Evolutionary conservation across 2,888 invertebrate genomes (phyloP).

Genomic region (Cryptus viduatorius): DNA sequence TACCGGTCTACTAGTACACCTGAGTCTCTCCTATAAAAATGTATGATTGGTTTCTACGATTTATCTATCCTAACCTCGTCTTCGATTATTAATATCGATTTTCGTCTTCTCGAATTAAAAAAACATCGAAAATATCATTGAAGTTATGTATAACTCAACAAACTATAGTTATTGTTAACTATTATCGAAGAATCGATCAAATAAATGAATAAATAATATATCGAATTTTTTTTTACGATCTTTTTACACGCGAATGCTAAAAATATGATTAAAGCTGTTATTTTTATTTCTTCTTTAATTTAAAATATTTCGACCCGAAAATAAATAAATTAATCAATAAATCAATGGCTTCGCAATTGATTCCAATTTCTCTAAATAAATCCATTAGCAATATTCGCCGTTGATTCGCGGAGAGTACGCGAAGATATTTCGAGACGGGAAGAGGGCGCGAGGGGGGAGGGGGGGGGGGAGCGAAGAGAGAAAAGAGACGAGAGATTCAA

Average conservation of each 20-base stretch:
- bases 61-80: not conserved
- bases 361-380: conserved; percentile 58
- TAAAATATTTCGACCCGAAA: not conserved
- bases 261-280: too few species aligned
- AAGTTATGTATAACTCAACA: too few species aligned
- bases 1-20: conserved; percentile 56
- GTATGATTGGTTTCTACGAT: not conserved
- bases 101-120: too few species aligned
- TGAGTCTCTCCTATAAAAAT: conserved; percentile 20
- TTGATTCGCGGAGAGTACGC: not conserved
- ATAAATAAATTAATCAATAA: not conserved
- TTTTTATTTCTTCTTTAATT: not conserved
- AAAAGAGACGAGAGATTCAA: too few species aligned
- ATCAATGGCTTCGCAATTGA: conserved; percentile 39
- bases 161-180: too few species aligned
- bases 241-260: too few species aligned
- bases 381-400: conserved; percentile 13
- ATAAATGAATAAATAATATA: too few species aligned
- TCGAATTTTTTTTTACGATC: too few species aligned
- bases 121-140: too few species aligned
- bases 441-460: too few species aligned
- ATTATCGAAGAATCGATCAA: too few species aligned
- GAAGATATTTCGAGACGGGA: not conserved
- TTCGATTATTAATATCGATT: not conserved
- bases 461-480: too few species aligned